These are phyloP conservation scores for Ctenosaura bakeri DNA, from an alignment of 2,797 vertebrate species.

Conservation along the genomic window DNA sequence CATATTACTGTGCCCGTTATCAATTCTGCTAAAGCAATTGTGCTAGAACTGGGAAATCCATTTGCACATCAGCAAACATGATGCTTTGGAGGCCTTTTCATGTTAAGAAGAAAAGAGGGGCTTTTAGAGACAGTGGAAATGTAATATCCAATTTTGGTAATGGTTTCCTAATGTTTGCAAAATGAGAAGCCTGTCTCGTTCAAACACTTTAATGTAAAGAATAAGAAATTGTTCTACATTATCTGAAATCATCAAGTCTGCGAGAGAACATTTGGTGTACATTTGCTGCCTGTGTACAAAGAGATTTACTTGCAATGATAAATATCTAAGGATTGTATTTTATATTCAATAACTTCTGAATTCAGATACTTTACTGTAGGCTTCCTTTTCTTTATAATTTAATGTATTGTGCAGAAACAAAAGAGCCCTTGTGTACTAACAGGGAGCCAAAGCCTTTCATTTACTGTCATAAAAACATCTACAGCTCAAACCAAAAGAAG, in stretches of 20 bases:
- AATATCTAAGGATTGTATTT: conserved; percentile 52
- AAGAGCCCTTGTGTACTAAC: neutral
- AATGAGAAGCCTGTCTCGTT: conserved; percentile 36
- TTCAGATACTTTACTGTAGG: conserved; percentile 48
- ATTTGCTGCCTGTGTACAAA: conserved; percentile 44
- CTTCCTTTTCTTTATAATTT: conserved; percentile 59
- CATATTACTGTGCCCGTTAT: conserved; percentile 70
- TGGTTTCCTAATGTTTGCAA: conserved; percentile 63
- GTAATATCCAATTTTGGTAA: conserved; percentile 56
- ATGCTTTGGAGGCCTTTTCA: conserved; percentile 68
- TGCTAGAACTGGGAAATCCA: conserved; percentile 71
- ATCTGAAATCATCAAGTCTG: conserved; percentile 59
- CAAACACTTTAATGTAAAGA: conserved; percentile 38
- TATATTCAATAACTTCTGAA: conserved; percentile 2
- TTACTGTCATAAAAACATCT: neutral
- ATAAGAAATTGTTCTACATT: conserved; percentile 49
- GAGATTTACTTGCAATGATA: conserved; percentile 54
- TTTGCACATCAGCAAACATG: conserved; percentile 66
- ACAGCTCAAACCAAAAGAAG: neutral
- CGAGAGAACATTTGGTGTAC: conserved; percentile 30
- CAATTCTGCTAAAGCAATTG: conserved; percentile 70
- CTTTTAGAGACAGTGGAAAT: conserved; percentile 54
- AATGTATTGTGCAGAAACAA: conserved; percentile 44
- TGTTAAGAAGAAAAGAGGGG: conserved; percentile 59
- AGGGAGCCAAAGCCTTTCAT: neutral